Base-by-base conservation (phyloP, 2,113 vertebrate genomes). In the Leucosticte australis region DNA sequence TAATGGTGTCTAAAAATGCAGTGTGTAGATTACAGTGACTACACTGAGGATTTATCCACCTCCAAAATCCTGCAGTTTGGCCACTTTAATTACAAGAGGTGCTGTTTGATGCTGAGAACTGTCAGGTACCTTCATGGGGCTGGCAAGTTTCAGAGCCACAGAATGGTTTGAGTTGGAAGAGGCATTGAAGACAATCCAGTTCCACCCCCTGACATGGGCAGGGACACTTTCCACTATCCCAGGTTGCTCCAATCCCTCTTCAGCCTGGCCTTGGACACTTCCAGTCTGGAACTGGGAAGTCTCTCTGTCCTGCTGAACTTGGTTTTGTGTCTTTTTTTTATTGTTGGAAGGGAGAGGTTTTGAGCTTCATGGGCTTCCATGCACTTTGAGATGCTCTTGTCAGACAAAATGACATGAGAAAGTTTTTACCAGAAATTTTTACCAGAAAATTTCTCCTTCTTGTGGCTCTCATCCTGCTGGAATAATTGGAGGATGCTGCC, bases 381-480 rank as follows among this genome's bases (percentile, higher is more conserved):
- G 7, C 3, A 3, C 19, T 37, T 71, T 2, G 26, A 46, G 33
- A 7, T 59, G 5, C 4, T 67, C 14, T 4, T 1, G 9, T 59
- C 9, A 26, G 49, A n/a, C 1, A 3, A 30, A 15, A 56, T 0
- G 2, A 69, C 1, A 1, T 0, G 0, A 13, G 5, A 5, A 57
- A 13, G 19, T 20, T 87, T 44, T 41, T 82, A 15, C 7, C 8
- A 41, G 31, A 47, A 47, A 6, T 15, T 87, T 44, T 41, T 82
- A 15, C 6, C 8, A 37, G 31, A 42, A 47, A 6, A 18, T 30
- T 28, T 24, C 7, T 53, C 31, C 3, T 0, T 16, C 0, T 31
- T 53, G 28, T 70, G 24, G 35, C 28, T 78, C 11, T 78, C 10
- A 21, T 44, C 50, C 78, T 64, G 19, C n/a, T 81, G 69, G 35